A percentile compares a stretch with the other conserved stretches of the same genome.
phyloP scores from a whole-genome alignment of 2,888 invertebrate species.

The Drosophila koepferae region DNA sequence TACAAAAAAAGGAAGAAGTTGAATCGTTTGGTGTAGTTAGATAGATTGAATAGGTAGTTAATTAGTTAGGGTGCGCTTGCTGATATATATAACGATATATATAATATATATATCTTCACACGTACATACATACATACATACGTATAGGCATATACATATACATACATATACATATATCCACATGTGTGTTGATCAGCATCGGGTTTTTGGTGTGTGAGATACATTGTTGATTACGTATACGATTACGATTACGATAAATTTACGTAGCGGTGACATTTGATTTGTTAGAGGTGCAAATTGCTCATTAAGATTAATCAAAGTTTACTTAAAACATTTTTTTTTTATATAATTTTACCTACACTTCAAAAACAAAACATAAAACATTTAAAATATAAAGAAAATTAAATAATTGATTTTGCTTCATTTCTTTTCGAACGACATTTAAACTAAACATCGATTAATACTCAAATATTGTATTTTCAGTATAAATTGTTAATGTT shows the following conservation, averaged over 20 bases:
- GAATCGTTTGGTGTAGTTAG: conserved; percentile 16
- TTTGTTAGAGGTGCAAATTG: conserved; percentile 69
- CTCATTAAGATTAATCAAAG: conserved; percentile 35
- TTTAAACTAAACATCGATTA: conserved; percentile 78
- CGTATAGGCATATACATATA: conserved; percentile 9
- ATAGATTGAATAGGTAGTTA: conserved; percentile 22
- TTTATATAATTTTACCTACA: conserved; percentile 17
- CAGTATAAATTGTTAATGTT: conserved; percentile 37
- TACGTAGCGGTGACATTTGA: conserved; percentile 66
- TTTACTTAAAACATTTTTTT: conserved; percentile 34
- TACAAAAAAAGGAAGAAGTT: background rate
- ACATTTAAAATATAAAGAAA: background rate
- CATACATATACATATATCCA: conserved; percentile 44
- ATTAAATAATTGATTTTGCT: conserved; percentile 12
- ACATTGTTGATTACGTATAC: conserved; percentile 41
- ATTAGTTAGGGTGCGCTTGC: conserved; percentile 49
- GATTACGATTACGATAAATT: conserved; percentile 54
- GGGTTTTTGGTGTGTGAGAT: conserved; percentile 61
- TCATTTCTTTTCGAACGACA: conserved; percentile 60
- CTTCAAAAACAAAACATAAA: conserved; percentile 19
- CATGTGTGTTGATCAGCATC: conserved; percentile 1
- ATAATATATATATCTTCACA: conserved; percentile 8
- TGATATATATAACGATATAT: conserved; percentile 17
- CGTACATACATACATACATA: conserved; percentile 38
- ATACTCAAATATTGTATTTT: conserved; percentile 25